Conservation (phyloP, 2,888 invertebrate genomes). For the Subacronicta megacephala region DNA sequence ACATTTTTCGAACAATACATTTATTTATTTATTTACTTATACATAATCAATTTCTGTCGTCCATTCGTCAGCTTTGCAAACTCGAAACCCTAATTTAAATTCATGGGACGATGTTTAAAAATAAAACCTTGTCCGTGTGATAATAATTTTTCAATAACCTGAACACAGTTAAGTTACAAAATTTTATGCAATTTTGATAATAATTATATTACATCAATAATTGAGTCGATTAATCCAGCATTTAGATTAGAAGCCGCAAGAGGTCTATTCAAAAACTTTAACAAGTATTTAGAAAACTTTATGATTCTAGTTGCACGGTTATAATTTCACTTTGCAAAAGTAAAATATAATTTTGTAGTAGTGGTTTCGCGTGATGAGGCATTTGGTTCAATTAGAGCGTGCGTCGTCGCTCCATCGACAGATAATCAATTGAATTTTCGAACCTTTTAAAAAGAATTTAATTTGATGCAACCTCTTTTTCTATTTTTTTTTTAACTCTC, state of each 20-base stretch:
- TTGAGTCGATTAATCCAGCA: too few species aligned
- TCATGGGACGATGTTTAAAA: conserved; percentile 47
- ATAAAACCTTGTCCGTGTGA: conserved; percentile 40
- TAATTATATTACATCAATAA: too few species aligned
- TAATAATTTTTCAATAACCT: conserved; percentile 43
- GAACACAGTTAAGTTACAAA: too few species aligned
- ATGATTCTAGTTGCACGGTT: too few species aligned
- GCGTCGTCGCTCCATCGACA: conserved; percentile 10
- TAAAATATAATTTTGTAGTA: background rate
- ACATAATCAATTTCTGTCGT: conserved; percentile 27
- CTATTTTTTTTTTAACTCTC: too few species aligned
- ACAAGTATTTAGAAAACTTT: too few species aligned
- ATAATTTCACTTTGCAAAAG: too few species aligned
- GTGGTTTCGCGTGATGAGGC: background rate
- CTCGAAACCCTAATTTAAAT: conserved; percentile 45
- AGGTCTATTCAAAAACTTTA: too few species aligned
- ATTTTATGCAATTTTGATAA: too few species aligned
- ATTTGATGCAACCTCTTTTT: conserved; percentile 2
- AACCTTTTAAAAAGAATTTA: conserved; percentile 10
- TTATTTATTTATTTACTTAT: too few species aligned
- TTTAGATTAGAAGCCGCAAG: too few species aligned
- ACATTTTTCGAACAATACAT: conserved; percentile 4
- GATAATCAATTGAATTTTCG: conserved; percentile 9
- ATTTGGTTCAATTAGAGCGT: conserved; percentile 36
- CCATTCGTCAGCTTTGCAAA: conserved; percentile 31